phyloP scores from a whole-genome alignment of 2,113 vertebrate genomes.

The Meleagris gallopavo region DNA sequence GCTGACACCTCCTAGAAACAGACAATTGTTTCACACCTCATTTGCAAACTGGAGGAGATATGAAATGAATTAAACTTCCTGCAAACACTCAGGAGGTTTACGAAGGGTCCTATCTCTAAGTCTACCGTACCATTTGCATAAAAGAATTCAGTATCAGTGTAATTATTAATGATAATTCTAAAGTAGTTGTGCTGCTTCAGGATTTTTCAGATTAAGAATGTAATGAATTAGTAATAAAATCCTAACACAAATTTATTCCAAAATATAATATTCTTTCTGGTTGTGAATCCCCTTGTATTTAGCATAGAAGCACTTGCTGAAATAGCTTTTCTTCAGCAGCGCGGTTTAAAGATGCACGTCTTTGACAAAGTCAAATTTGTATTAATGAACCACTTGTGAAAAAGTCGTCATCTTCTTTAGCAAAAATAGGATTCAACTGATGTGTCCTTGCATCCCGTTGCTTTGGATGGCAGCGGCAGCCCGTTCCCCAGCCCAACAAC shows the following conservation, averaged over 20 bases:
- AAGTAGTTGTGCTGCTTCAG: conserved; percentile 71
- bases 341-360: background rate
- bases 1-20: conserved; percentile 57
- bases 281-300: conserved; percentile 49
- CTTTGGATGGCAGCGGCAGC: rapidly evolving
- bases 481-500: background rate
- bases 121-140: conserved; percentile 70
- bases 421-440: background rate
- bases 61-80: conserved; percentile 74
- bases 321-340: background rate
- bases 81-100: conserved; percentile 72
- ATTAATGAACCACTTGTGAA: background rate
- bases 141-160: conserved; percentile 69
- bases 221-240: conserved; percentile 78
- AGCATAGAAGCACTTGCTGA: conserved; percentile 4
- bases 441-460: background rate
- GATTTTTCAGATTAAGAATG: conserved; percentile 73
- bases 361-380: background rate
- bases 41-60: conserved; percentile 74
- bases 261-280: conserved; percentile 62
- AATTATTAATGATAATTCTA: conserved; percentile 77
- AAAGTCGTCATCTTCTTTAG: background rate
- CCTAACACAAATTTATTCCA: conserved; percentile 63
- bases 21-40: conserved; percentile 70
- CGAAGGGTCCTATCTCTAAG: conserved; percentile 67